These are phyloP conservation scores for Odontomachus brunneus DNA, from an alignment of 1,140 invertebrate genomes.

Conservation along the genomic window DNA sequence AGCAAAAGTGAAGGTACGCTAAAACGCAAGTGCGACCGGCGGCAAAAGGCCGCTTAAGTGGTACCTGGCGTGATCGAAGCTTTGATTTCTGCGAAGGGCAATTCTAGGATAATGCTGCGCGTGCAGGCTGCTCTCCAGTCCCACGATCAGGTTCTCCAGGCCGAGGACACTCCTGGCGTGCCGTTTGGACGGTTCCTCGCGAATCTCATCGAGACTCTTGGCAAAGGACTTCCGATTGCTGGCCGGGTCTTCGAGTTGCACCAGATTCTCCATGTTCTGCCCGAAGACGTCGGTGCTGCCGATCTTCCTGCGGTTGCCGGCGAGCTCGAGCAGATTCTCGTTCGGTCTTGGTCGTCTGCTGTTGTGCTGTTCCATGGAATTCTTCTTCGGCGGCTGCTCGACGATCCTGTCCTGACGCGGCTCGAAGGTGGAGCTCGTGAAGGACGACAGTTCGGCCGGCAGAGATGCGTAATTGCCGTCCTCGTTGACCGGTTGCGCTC, in stretches of 20 bases:
- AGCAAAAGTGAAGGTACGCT: conserved; percentile 56
- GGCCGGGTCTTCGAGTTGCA: conserved; percentile 76
- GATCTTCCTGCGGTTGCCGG: conserved; percentile 73
- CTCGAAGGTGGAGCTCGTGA: conserved; percentile 79
- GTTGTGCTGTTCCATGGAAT: conserved; percentile 4
- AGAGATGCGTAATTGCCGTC: conserved; percentile 78
- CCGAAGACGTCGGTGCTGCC: conserved; percentile 80
- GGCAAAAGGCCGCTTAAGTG: too few relatives aligned
- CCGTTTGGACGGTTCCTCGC: conserved; percentile 75
- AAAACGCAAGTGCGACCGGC: conserved; percentile 20
- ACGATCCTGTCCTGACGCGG: conserved; percentile 60
- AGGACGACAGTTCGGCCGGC: conserved; percentile 78
- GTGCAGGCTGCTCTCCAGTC: conserved; percentile 52
- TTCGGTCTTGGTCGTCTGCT: conserved; percentile 58
- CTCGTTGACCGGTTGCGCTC: conserved; percentile 74
- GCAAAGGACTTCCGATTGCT: conserved; percentile 74
- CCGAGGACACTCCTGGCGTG: conserved; percentile 73
- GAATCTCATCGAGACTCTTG: conserved; percentile 80
- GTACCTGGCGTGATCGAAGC: conserved; percentile 79
- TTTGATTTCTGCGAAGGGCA: conserved; percentile 80
- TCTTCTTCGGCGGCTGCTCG: conserved; percentile 46
- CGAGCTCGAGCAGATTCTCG: conserved; percentile 52
- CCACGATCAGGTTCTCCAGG: conserved; percentile 67
- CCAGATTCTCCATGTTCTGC: conserved; percentile 81
- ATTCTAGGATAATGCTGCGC: conserved; percentile 65